Percentiles rank a stretch among this genome's conserved stretches.
Evolutionary conservation across 92 coral and sea anemone species (phyloP).

Genomic region (Phenganax marumi): DNA sequence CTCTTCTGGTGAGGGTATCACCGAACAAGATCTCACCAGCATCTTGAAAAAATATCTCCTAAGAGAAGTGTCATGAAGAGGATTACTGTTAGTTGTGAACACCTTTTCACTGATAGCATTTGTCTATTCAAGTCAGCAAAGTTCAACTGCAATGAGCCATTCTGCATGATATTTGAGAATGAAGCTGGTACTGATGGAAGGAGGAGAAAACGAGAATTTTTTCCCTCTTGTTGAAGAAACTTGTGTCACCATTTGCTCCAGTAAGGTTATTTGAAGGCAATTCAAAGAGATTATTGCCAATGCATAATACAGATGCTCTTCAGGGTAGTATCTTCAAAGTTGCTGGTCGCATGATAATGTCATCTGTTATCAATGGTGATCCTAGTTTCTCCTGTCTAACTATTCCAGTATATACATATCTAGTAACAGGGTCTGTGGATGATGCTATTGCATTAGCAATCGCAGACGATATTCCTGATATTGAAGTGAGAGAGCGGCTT

Average conservation of each 20-base stretch:
- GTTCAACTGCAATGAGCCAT: neutral
- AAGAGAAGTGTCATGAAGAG: neutral
- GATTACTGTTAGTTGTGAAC: neutral
- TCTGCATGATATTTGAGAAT: slow-evolving; percentile 46
- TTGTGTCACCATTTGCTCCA: slow-evolving; percentile 46
- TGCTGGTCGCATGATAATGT: slow-evolving; percentile 55
- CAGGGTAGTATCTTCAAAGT: slow-evolving; percentile 56
- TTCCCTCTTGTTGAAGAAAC: slow-evolving; percentile 44
- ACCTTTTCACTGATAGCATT: neutral
- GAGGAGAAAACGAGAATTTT: slow-evolving; percentile 55
- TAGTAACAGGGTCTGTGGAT: neutral
- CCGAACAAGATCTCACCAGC: too few relatives aligned
- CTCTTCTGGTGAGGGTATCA: too few relatives aligned
- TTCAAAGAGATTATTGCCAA: slow-evolving; percentile 42
- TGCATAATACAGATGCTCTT: slow-evolving; percentile 63
- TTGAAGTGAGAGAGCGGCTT: neutral
- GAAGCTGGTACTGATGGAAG: slow-evolving; percentile 60
- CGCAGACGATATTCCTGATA: neutral
- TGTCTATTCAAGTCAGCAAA: neutral
- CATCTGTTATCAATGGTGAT: slow-evolving; percentile 51
- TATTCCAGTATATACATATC: slow-evolving; percentile 49
- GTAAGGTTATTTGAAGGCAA: slow-evolving; percentile 55
- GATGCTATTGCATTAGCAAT: neutral
- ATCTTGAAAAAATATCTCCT: too few relatives aligned
- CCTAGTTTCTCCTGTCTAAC: slow-evolving; percentile 50